phyloP scores from a whole-genome alignment of 2,888 invertebrate genomes.

The Athalia rosae region DNA sequence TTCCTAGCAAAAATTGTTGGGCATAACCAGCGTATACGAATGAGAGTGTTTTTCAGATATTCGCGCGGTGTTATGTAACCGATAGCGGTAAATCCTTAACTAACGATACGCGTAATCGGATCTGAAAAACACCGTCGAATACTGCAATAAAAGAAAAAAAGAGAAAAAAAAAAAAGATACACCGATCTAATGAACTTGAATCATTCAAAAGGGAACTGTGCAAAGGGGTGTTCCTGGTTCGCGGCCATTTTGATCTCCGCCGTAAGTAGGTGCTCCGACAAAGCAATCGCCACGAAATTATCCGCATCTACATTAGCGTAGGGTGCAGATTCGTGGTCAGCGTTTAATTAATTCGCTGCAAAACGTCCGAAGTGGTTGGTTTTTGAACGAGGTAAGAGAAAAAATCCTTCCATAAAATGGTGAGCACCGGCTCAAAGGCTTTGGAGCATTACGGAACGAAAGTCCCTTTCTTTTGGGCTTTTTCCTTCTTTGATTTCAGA shows the following conservation, averaged over 20 bases:
- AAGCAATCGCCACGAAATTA: background rate
- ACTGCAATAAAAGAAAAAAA: no score
- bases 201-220: background rate
- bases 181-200: background rate
- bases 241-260: slow-evolving; percentile 12
- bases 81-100: no score
- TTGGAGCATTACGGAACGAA: no score
- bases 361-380: slow-evolving; percentile 6
- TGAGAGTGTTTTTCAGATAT: no score
- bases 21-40: no score
- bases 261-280: slow-evolving; percentile 4
- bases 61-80: no score
- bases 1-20: no score
- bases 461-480: no score
- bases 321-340: slow-evolving; percentile 22
- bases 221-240: background rate
- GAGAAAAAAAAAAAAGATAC: no score
- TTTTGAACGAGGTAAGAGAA: background rate
- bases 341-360: slow-evolving; percentile 30
- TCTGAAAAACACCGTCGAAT: no score
- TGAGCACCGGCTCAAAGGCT: background rate
- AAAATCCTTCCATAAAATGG: background rate
- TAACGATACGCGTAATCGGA: no score
- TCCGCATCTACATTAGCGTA: background rate
- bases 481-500: no score